Base-by-base conservation (phyloP, 2,888 invertebrate genomes). In the Hartigia nigra region DNA sequence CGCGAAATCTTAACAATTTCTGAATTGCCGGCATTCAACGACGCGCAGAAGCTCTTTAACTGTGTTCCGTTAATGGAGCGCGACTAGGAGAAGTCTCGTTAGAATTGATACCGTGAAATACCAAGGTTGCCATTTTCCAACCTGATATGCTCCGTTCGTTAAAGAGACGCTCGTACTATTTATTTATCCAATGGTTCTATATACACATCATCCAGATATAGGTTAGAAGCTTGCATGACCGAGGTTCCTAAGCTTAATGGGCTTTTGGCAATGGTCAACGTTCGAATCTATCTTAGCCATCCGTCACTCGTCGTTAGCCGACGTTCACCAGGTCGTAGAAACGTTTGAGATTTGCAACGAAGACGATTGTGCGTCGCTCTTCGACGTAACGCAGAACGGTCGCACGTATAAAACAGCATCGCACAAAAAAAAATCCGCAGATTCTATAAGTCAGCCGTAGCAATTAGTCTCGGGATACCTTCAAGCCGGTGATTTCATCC, bases 271-370 rank as follows among this genome's bases (percentile, higher is more conserved):
- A 12, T 31, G 72, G 72, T 72, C 72, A n/a, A 23, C 23, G 55
- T 23, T 55, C 55, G 2, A 2, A 70, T 77, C 70, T 77, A 70
- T 77, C 31, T 74, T 39, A 39, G 39, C 75, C 69, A 77, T 79
- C 69, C 70, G 76, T 77, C 75, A 77, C 69, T 31, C 39, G 39
- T 14, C 39, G 39, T 12, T 14, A 5, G 23, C 23, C 55, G 55
- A 55, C 55, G 55, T 55, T 23, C 55, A 9, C 1, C 55, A 9
- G 9, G 9, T 2, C 23, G 9, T 1, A 55, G 14, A 23, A 55
- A 55, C 23, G 2, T 23, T 23, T 23, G 9, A 9, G 9, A 23
- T 55, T 55, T 9, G 23, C 23, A 55, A 2, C 55, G 9, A 55
- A 55, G 23, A 23, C 55, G 9, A 55, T 23, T 9, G 55, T 9